Conservation (phyloP, 2,888 invertebrate genomes). For the Cerceris ruficornis region DNA sequence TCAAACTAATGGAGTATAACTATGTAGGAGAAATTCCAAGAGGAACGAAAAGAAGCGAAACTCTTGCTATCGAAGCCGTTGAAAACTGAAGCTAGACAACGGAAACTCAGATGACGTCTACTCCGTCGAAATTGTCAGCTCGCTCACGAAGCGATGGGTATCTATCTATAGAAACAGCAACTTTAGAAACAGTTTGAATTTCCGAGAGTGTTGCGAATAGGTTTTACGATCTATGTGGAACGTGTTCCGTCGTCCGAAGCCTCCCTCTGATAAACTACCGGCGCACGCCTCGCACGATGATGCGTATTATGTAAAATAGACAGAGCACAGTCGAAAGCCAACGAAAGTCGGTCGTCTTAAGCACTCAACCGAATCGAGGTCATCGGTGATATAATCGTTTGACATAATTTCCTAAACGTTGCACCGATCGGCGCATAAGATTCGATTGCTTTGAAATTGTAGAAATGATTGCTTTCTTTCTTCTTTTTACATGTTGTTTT, state of each 20-base stretch:
- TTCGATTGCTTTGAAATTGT: too few relatives aligned
- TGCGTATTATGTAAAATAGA: slow-evolving; percentile 57
- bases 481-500: too few relatives aligned
- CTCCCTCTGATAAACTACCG: slow-evolving; percentile 40
- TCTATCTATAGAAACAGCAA: background rate
- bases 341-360: slow-evolving; percentile 58
- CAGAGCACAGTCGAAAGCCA: slow-evolving; percentile 50
- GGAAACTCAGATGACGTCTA: background rate
- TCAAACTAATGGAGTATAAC: too few relatives aligned
- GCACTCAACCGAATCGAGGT: slow-evolving; percentile 36
- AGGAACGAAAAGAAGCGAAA: too few relatives aligned
- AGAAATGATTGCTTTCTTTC: too few relatives aligned
- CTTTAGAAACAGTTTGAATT: slow-evolving; percentile 12
- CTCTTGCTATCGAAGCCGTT: too few relatives aligned
- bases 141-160: background rate
- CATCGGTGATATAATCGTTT: slow-evolving; percentile 6
- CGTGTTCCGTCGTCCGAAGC: slow-evolving; percentile 25
- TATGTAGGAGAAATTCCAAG: too few relatives aligned
- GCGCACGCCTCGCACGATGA: slow-evolving; percentile 37
- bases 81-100: background rate
- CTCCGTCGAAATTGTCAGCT: background rate
- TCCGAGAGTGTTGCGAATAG: slow-evolving; percentile 19
- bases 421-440: too few relatives aligned
- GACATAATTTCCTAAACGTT: background rate
- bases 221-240: slow-evolving; percentile 26